Base-by-base conservation (phyloP, 2,888 invertebrate species). In the Hypsopygia costalis region DNA sequence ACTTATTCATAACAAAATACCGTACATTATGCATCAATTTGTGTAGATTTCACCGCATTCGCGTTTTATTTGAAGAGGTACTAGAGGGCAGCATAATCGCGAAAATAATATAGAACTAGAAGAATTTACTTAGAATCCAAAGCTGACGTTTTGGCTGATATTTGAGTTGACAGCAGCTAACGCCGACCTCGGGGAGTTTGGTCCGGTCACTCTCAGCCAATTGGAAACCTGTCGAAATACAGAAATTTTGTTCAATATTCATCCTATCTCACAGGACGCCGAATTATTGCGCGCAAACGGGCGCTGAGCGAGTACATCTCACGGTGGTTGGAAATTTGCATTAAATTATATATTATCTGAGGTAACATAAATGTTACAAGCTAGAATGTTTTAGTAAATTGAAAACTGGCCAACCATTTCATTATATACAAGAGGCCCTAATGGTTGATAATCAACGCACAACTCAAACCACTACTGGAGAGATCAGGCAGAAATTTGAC, bases 171-270 rank as follows among this genome's bases (percentile, higher is more conserved):
- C 16, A 4, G 16, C 59, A 0, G 78, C 77, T 6, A 74, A 53
- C 28, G 83, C 78, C 0, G 81, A 71, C 4, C 87, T 75, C 2
- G 92, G 92, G 0, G 91, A 91, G 60, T 91, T 90, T 1, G 88
- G 85, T 1, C 92, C 92, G 0, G 91, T 92, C 41, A 92, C 88
- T 16, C 91, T 78, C 3, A 91, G 64, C 91, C 92, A 92, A 37
- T 74, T 83, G 1, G 89, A 87, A 0, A 88, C 70, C 83, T 89
- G 73, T 4, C 16, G 3, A 1, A 46, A 49, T 41, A 11, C 33
- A 7, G n/a, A 50, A 48, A 40, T 31, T 5, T 21, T 21, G 6
- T 6, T 5, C 21, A 21, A 21, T 21, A 21, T 21, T 21, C 21
- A 21, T 6, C 6, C 21, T 21, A 6, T 21, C 21, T 21, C n/a